Evolutionary conservation across 1,140 invertebrate genomes (phyloP), one percentile per base, ranked within the genome.

Genomic region (Nylanderia fulva): DNA sequence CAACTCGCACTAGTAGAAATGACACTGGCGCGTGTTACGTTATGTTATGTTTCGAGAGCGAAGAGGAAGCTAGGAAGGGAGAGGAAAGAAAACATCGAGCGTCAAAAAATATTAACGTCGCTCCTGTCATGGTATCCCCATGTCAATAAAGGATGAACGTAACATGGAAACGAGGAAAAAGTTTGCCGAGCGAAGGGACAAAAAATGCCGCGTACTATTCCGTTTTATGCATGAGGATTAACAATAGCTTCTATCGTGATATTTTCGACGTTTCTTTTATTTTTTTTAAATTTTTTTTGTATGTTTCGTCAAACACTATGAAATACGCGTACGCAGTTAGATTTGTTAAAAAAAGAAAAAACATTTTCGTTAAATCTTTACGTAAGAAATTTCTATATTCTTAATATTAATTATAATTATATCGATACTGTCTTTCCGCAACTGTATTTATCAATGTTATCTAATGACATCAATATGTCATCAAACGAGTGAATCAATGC

Each of bases 191-290:
- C n/a, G 60, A 56, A n/a, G 45, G 42, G 71, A 80, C 68, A 85
- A 72, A 88, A 79, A 87, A 60, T 69, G 68, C 39, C 68, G 54
- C 29, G 29, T 33, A 33, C 29, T 33, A 3, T 71, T 48, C 74
- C 11, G 61, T 71, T 39, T 85, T 48, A 61, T 82, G 61, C 66
- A 75, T 42, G 85, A 39, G 72, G 66, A 72, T 87, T 39, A 69
- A 2, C 63, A 29, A 75, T 45, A 29, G 13, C 64, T 39, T 66
- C 48, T 21, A 27, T 8, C 48, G 36, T 9, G 45, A 42, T 42
- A 15, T 0, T 11, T 5, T 15, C 11, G 39, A 1, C 48, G 33
- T 68, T 36, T 42, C 27, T 36, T 42, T 84, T 66, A 24, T 56
- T 45, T 33, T n/a, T 24, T 2, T 15, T 33, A 1, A 33, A 0